Conservation (phyloP, 2,113 vertebrate species). For the Anarhynchus alexandrinus region DNA sequence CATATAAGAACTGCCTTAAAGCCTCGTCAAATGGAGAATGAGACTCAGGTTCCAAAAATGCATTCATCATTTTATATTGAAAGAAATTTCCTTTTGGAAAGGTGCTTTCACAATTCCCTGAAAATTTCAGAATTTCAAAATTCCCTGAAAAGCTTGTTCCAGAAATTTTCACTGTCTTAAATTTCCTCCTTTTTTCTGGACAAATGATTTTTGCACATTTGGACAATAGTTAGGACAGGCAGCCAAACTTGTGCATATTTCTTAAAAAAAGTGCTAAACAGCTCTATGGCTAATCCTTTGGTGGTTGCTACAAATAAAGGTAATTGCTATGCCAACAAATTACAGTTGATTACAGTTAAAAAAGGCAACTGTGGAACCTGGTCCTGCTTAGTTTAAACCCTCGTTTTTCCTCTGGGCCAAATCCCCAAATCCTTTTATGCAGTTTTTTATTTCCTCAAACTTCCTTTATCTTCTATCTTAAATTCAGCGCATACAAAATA, state of each 20-base stretch:
- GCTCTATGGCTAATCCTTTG: neutral
- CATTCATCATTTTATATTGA: neutral
- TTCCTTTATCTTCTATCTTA: constrained; percentile 12
- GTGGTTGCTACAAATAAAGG: neutral
- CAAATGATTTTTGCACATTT: neutral
- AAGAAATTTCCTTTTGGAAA: neutral
- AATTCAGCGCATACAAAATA: neutral
- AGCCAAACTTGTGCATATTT: neutral
- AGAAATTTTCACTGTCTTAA: neutral
- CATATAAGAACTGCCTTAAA: neutral
- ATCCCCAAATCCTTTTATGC: neutral
- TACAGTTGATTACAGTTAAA: neutral
- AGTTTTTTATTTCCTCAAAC: neutral
- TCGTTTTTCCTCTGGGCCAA: neutral
- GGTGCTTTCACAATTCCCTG: neutral
- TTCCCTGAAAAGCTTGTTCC: neutral
- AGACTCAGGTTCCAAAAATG: neutral
- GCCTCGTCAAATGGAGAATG: neutral
- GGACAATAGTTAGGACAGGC: neutral
- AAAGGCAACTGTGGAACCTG: neutral
- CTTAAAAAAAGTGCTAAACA: neutral
- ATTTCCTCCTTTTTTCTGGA: neutral
- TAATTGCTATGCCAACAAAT: neutral
- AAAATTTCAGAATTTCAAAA: neutral
- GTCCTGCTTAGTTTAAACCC: neutral